A percentile compares a stretch with the other conserved stretches of the same genome.
Evolutionary conservation across 1,140 invertebrate species (phyloP).

Genomic region (Gryllus bimaculatus): DNA sequence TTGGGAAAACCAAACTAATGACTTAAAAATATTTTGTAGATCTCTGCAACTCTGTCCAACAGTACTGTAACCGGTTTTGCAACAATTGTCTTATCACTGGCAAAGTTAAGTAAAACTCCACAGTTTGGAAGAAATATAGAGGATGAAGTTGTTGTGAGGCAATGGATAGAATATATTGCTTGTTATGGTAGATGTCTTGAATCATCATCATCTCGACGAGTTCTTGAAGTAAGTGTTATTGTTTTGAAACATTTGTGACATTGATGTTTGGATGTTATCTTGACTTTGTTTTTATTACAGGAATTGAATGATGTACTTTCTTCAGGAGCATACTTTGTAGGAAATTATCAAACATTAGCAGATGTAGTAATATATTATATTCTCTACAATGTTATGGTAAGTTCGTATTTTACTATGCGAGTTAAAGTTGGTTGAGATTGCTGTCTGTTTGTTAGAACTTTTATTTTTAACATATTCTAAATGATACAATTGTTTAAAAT

Average conservation of each 20-base stretch:
- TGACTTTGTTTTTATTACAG: slow-evolving; percentile 27
- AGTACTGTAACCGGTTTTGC: slow-evolving; percentile 37
- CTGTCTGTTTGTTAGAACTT: too few relatives aligned
- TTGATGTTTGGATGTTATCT: background rate
- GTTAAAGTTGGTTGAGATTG: too few relatives aligned
- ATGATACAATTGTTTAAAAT: too few relatives aligned
- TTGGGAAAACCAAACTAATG: too few relatives aligned
- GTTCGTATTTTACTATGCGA: slow-evolving; percentile 6
- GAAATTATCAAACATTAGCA: slow-evolving; percentile 44
- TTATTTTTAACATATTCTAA: too few relatives aligned
- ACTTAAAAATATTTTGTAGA: background rate
- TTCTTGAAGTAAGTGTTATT: slow-evolving; percentile 15
- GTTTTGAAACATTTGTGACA: background rate
- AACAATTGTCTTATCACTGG: slow-evolving; percentile 39
- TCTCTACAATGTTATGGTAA: slow-evolving; percentile 44
- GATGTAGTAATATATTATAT: slow-evolving; percentile 48
- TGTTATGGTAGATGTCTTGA: slow-evolving; percentile 41
- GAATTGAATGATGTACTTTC: slow-evolving; percentile 43
- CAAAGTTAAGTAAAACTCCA: slow-evolving; percentile 33
- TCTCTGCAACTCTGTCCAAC: slow-evolving; percentile 11
- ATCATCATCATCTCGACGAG: slow-evolving; percentile 29
- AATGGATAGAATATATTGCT: slow-evolving; percentile 44
- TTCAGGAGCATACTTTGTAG: slow-evolving; percentile 44
- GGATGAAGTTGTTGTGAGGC: slow-evolving; percentile 32
- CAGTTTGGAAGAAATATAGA: slow-evolving; percentile 32